Evolutionary conservation across 2,113 vertebrate species (phyloP).

Genomic region (Peucedramus taeniatus): DNA sequence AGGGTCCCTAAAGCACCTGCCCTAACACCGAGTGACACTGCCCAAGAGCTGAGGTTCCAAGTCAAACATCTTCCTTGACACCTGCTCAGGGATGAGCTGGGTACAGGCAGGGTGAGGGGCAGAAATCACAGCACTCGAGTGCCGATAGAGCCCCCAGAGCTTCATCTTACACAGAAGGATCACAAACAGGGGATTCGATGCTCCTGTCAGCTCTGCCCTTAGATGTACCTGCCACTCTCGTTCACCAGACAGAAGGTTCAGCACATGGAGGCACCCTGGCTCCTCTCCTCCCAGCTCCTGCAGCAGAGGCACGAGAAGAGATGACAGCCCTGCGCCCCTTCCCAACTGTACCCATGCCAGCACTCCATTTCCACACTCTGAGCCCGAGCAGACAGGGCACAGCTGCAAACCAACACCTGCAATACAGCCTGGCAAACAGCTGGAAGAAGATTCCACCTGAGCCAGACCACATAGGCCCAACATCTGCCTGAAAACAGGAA

Average conservation of each 20-base stretch:
- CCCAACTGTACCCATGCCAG: accelerated
- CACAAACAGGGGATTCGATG: not conserved
- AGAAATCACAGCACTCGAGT: not conserved
- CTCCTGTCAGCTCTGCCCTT: not conserved
- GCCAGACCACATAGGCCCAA: not conserved
- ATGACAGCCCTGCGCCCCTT: accelerated
- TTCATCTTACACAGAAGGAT: not conserved
- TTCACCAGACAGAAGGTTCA: not conserved
- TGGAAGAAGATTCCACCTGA: not conserved
- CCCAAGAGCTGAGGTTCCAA: not conserved
- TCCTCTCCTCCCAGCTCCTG: not conserved
- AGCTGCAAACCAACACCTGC: not conserved
- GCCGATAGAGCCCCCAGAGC: accelerated
- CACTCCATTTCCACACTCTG: accelerated
- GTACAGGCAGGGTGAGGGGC: not conserved
- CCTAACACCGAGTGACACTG: not conserved
- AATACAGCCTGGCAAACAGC: not conserved
- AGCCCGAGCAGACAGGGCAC: not conserved
- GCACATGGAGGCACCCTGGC: accelerated
- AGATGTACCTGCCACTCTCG: no score
- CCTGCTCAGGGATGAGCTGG: not conserved
- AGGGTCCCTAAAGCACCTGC: not conserved
- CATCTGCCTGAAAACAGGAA: accelerated
- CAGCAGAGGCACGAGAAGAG: not conserved
- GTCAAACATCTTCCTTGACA: not conserved